Evolutionary conservation across 2,888 invertebrate species (phyloP).

Genomic region (Diarsia brunnea): DNA sequence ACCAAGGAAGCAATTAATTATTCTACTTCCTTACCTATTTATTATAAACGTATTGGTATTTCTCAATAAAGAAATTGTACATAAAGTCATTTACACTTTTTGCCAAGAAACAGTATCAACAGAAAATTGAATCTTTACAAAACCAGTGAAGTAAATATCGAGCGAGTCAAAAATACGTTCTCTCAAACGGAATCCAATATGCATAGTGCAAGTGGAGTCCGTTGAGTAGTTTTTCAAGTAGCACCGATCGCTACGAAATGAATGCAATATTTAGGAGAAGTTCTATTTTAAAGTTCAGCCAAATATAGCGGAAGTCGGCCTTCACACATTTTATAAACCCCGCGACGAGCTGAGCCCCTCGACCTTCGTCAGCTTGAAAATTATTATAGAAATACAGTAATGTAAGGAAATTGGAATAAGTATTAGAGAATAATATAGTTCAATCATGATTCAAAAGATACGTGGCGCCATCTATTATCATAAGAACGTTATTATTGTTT

Average conservation of each 20-base stretch:
- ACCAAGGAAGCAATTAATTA: not conserved
- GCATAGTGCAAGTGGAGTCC: constrained; percentile 36
- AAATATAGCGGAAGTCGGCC: not conserved
- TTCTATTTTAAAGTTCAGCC: constrained; percentile 11
- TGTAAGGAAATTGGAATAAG: too few species aligned
- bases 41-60: too few species aligned
- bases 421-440: too few species aligned
- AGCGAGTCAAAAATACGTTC: constrained; percentile 37
- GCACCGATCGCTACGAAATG: constrained; percentile 56
- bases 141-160: constrained; percentile 33
- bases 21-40: too few species aligned
- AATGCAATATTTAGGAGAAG: constrained; percentile 62
- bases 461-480: too few species aligned
- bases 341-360: too few species aligned
- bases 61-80: not conserved
- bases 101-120: not conserved
- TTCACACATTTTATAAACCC: constrained; percentile 10
- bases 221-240: constrained; percentile 58
- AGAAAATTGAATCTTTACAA: not conserved
- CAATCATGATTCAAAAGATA: too few species aligned
- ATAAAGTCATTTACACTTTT: not conserved
- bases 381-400: too few species aligned
- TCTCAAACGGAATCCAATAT: constrained; percentile 58
- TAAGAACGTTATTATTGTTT: too few species aligned
- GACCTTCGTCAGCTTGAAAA: too few species aligned